These are phyloP conservation scores for Elegia similella DNA, from an alignment of 2,888 invertebrate genomes.

Conservation along the genomic window DNA sequence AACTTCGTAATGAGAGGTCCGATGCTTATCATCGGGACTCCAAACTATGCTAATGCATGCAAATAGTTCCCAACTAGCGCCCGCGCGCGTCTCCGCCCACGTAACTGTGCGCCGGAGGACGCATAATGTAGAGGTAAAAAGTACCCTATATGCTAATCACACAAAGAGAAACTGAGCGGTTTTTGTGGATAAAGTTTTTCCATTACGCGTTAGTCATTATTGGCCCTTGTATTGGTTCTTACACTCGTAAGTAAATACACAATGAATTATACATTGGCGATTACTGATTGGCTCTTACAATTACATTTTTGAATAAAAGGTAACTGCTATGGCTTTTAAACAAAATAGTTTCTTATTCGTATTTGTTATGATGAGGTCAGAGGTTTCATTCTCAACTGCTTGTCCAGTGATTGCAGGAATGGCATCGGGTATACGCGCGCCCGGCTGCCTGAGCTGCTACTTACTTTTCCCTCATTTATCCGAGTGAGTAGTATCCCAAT, in stretches of 20 bases:
- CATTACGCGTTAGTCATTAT: background rate
- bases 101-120: background rate
- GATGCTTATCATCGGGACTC: background rate
- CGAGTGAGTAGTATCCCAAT: no score
- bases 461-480: no score
- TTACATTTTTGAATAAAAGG: no score
- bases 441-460: no score
- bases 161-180: background rate
- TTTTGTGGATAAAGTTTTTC: constrained; percentile 1
- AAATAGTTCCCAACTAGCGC: constrained; percentile 7
- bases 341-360: no score
- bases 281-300: no score
- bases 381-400: no score
- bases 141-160: background rate
- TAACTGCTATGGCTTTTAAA: no score
- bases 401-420: no score
- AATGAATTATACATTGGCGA: no score
- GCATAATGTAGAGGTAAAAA: constrained; percentile 6
- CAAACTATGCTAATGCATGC: constrained; percentile 11
- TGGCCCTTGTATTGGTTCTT: background rate
- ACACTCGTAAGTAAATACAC: background rate
- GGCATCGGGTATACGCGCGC: no score
- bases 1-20: constrained; percentile 4
- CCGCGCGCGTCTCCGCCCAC: background rate
- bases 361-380: no score